Percentiles rank a stretch among this genome's conserved stretches.
phyloP scores from a whole-genome alignment of 2,113 vertebrate species.

The Camelus bactrianus region DNA sequence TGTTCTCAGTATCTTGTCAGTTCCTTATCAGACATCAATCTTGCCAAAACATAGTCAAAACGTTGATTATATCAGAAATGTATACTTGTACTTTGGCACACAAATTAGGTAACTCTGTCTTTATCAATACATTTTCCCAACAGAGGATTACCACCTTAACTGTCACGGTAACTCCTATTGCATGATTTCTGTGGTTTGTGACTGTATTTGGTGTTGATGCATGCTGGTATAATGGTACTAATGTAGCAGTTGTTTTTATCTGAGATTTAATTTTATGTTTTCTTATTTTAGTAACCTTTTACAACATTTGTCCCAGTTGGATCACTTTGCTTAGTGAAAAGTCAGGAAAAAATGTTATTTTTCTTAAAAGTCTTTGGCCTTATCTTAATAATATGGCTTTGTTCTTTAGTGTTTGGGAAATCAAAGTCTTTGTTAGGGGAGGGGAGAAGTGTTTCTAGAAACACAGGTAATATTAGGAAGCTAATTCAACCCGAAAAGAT shows the following conservation, averaged over 20 bases:
- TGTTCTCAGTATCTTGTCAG: neutral
- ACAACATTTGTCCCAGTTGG: neutral
- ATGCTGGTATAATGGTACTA: slow-evolving; percentile 68
- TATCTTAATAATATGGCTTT: neutral
- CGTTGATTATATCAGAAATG: slow-evolving; percentile 72
- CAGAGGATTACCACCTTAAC: slow-evolving; percentile 99
- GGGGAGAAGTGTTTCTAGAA: neutral
- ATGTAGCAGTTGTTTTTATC: slow-evolving; percentile 58
- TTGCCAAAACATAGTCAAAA: slow-evolving; percentile 45
- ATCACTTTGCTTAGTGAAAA: neutral
- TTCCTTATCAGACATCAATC: neutral
- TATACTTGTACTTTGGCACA: slow-evolving; percentile 69
- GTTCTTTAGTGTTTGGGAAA: slow-evolving; percentile 11
- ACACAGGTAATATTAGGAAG: neutral
- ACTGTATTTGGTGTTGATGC: slow-evolving; percentile 67
- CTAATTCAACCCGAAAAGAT: neutral
- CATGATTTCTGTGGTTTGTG: slow-evolving; percentile 84
- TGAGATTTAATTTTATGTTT: slow-evolving; percentile 25
- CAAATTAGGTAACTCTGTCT: slow-evolving; percentile 86
- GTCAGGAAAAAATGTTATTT: neutral
- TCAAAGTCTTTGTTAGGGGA: neutral
- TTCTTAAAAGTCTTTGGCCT: neutral
- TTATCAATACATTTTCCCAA: slow-evolving; percentile 89
- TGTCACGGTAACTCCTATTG: slow-evolving; percentile 95
- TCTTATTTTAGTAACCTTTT: slow-evolving; percentile 35